phyloP scores from a whole-genome alignment of 1,140 invertebrate species.

The Frieseomelitta varia region DNA sequence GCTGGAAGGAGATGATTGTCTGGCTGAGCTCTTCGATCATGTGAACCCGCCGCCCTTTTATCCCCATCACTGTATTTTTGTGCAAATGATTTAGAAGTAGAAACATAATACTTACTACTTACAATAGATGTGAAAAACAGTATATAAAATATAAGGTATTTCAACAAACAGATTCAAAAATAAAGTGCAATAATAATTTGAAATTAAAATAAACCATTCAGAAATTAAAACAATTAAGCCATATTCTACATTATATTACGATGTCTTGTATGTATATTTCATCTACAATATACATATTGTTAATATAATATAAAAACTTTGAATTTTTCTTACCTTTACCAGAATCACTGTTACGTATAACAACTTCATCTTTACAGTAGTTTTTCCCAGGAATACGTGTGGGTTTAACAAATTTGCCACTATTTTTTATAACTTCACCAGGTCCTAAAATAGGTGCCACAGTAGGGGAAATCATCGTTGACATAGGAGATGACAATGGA shows the following conservation, averaged over 20 bases:
- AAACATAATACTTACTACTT: conserved; percentile 56
- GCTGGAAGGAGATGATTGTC: conserved; percentile 98
- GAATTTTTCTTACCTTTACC: conserved; percentile 90
- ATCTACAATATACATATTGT: conserved; percentile 11
- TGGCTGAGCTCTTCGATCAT: conserved; percentile 99
- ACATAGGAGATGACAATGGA: conserved; percentile 68
- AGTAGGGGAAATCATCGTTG: conserved; percentile 77
- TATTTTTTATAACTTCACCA: conserved; percentile 92
- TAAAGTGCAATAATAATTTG: conserved; percentile 19
- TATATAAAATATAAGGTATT: conserved; percentile 9
- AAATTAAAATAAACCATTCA: conserved; percentile 42
- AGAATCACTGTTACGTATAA: conserved; percentile 95
- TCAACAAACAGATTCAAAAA: conserved; percentile 10
- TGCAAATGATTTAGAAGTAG: conserved; percentile 75
- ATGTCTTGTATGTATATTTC: conserved; percentile 22
- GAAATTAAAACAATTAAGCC: conserved; percentile 12
- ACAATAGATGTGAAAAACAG: conserved; percentile 44
- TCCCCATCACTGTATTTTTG: conserved; percentile 94
- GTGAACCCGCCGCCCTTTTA: conserved; percentile 97
- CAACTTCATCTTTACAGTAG: conserved; percentile 96
- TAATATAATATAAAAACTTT: conserved; percentile 1
- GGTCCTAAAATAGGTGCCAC: conserved; percentile 85
- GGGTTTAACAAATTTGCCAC: conserved; percentile 93
- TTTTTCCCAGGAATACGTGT: conserved; percentile 95
- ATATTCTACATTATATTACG: conserved; percentile 25